Evolutionary conservation across 2,888 invertebrate species (phyloP).

Genomic region (Lasioglossum malachurum): DNA sequence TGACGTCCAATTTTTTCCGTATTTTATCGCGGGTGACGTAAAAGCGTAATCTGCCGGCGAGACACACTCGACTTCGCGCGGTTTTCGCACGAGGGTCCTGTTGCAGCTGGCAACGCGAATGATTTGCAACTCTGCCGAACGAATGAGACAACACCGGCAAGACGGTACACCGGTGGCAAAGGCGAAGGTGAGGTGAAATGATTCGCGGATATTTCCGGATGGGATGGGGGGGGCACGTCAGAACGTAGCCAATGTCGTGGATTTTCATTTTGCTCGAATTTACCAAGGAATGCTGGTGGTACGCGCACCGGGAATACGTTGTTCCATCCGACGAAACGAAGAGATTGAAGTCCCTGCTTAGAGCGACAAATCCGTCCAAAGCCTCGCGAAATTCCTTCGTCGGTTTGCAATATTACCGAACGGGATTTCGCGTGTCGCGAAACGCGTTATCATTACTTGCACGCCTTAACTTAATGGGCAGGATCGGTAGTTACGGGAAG

Average conservation of each 20-base stretch:
- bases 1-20: conserved; percentile 25
- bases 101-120: conserved; percentile 62
- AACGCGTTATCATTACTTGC: not conserved
- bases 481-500: not conserved
- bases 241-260: conserved; percentile 43
- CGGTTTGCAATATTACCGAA: conserved; percentile 9
- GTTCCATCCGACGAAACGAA: conserved; percentile 45
- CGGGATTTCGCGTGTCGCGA: conserved; percentile 7
- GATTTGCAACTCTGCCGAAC: conserved; percentile 60
- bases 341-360: conserved; percentile 47
- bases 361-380: conserved; percentile 54
- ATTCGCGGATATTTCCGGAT: conserved; percentile 54
- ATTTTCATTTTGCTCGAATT: conserved; percentile 67
- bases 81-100: conserved; percentile 51
- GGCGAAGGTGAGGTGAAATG: conserved; percentile 11
- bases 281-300: conserved; percentile 15
- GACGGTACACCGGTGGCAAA: not conserved
- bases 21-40: conserved; percentile 32
- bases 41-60: conserved; percentile 55
- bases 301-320: conserved; percentile 34
- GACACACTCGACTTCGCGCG: conserved; percentile 58
- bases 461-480: not conserved
- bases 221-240: conserved; percentile 34
- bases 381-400: conserved; percentile 32
- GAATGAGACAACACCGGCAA: conserved; percentile 8